A percentile compares a stretch with the other conserved stretches of the same genome.
phyloP scores from a whole-genome alignment of 2,888 invertebrate genomes.

The Andrena chrysosceles region DNA sequence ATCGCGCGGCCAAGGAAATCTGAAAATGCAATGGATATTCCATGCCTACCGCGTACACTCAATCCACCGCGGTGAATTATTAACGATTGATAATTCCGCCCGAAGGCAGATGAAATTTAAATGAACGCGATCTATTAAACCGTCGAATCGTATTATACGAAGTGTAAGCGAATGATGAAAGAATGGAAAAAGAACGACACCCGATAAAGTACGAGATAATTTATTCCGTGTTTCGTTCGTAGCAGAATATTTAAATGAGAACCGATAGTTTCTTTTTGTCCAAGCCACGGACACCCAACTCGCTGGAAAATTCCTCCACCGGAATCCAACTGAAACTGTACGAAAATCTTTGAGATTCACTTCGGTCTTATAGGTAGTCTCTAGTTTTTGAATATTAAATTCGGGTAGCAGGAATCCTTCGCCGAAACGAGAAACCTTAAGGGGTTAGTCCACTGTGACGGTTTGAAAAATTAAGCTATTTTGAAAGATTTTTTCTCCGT shows the following conservation, averaged over 20 bases:
- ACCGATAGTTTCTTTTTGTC: not conserved
- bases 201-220: not conserved
- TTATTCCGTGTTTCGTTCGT: conserved; percentile 3
- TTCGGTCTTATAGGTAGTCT: no score
- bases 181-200: not conserved
- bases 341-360: no score
- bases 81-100: conserved; percentile 3
- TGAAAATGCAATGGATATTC: not conserved
- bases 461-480: no score
- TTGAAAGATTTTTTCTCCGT: no score
- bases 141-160: conserved; percentile 56
- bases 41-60: not conserved
- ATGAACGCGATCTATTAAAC: conserved; percentile 9
- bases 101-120: conserved; percentile 1
- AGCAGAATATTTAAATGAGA: conserved; percentile 7
- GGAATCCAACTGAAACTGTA: no score
- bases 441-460: no score
- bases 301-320: no score
- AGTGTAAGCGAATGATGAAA: conserved; percentile 22
- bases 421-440: no score
- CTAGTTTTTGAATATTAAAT: no score
- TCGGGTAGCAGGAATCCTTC: no score
- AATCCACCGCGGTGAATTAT: conserved; percentile 1
- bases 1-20: not conserved
- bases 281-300: no score